Evolutionary conservation across 2,113 vertebrate species (phyloP).

Genomic region (Corythornis madagascariensis): DNA sequence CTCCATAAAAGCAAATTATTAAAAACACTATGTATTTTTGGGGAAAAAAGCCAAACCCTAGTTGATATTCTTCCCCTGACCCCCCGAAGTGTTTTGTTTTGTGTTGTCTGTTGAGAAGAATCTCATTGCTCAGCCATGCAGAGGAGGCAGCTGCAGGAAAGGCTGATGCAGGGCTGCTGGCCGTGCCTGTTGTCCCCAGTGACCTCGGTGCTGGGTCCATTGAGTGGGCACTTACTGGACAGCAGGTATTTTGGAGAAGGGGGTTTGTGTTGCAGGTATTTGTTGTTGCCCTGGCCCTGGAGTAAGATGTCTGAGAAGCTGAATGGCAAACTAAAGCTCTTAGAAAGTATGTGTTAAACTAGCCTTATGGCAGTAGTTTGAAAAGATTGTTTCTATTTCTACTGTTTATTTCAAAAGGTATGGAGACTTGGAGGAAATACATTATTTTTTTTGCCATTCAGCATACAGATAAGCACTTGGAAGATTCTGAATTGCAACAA

Average conservation of each 20-base stretch:
- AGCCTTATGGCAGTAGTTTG: neutral
- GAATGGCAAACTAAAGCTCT: neutral
- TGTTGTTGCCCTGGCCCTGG: neutral
- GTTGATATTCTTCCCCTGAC: neutral
- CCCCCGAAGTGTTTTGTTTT: neutral
- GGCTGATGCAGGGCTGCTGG: neutral
- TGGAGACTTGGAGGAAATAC: neutral
- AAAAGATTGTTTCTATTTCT: neutral
- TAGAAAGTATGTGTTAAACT: neutral
- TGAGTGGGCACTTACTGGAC: neutral
- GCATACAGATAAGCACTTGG: neutral
- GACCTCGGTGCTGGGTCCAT: neutral
- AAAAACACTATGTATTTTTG: neutral
- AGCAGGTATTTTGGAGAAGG: neutral
- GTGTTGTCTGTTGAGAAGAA: neutral
- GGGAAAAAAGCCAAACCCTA: neutral
- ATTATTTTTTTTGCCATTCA: neutral
- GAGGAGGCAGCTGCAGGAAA: neutral
- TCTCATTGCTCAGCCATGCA: neutral
- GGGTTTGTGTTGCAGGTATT: neutral
- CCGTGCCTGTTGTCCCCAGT: neutral
- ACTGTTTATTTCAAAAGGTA: neutral
- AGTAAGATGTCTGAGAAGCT: neutral
- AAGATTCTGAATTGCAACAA: neutral
- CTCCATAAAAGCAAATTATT: neutral